Evolutionary conservation across 2,797 vertebrate species (phyloP), one percentile per base, ranked within the genome.

Genomic region (Phalloptychus januarius): DNA sequence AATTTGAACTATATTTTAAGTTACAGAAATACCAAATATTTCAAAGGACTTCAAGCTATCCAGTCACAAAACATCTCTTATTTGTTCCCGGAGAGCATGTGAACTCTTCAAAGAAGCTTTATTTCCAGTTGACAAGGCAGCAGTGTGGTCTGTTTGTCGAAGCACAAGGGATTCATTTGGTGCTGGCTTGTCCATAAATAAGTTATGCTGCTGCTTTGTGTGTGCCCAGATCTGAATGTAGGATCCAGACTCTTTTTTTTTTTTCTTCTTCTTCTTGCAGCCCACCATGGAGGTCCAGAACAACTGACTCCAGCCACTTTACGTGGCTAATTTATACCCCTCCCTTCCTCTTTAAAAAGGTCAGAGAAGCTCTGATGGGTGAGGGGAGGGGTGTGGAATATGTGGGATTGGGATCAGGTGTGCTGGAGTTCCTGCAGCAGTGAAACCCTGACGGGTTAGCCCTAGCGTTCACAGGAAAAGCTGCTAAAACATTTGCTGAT

Each of bases 401-500:
- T n/a, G 71, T 81, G 63, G 69, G 54, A 74, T 33, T 20, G 18
- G 46, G 56, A 40, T 48, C 72, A 38, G 45, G 23, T 72, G 54
- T 50, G 72, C 65, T 52, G 18, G 28, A 75, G 70, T 72, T 72
- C 79, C 67, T 72, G 77, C 40, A 11, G 76, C 48, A 80, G 81
- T 54, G 46, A 69, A 88, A 85, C 83, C 79, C 52, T 84, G 84
- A 80, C 82, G 79, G 82, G 84, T 87, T 72, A 54, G 80, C 78
- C 76, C 75, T 65, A 78, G 77, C 73, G 5, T 79, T 91, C 86
- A 79, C 70, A 79, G 86, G 85, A 88, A 75, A 88, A 90, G 90
- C 89, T 87, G 83, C 91, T 91, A 79, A 90, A 93, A 91, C 86
- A 86, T 78, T 83, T 85, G 80, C 87, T 87, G 85, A 93, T 88